Base-by-base conservation (phyloP, 1,140 invertebrate species). In the Diuraphis noxia region DNA sequence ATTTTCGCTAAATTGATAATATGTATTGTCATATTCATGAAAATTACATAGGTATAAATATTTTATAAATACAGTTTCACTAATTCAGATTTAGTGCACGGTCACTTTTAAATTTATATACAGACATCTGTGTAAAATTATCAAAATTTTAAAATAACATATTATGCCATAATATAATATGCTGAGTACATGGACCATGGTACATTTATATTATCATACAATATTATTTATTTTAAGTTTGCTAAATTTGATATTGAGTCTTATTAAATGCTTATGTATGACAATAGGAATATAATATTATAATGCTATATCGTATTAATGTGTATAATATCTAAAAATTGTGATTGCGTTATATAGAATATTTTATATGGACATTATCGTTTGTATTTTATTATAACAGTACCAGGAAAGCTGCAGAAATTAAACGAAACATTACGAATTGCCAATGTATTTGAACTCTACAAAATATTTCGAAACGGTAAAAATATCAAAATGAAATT, bases 321-420 rank as follows among this genome's bases (percentile, higher is more conserved):
- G 19, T 77, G 36, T 77, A 77, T 30, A 41, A 84, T 46, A 46
- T 46, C 52, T n/a, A 34, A 49, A 87, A 87, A 87, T 52, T 52
- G 21, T 52, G 36, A 49, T 87, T 49, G 7, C 17, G 25, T 82
- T 30, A 21, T 38, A 82, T 21, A 49, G 46, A 3, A 40, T 34
- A 79, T 38, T 23, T 38, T 38, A 72, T 72, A 72, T 72, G 21
- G 38, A 40, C 9, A 30, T 36, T 81, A 40, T 72, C 56, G 21
- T 89, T 89, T 90, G 30, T 90, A 79, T 91, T 38, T 91, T 40
- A 41, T 25, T n/a, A 38, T 46, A 30, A 49, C 77, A 91, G 89
- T 49, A 36, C 6, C 10, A 38, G 21, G 49, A 46, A 91, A 82
- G 34, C 17, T 91, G 77, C 34, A 79, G 89, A 91, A 91, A 82